A percentile compares a stretch with the other conserved stretches of the same genome.
phyloP scores from a whole-genome alignment of 2,113 vertebrate genomes.

The Odobenus rosmarus region DNA sequence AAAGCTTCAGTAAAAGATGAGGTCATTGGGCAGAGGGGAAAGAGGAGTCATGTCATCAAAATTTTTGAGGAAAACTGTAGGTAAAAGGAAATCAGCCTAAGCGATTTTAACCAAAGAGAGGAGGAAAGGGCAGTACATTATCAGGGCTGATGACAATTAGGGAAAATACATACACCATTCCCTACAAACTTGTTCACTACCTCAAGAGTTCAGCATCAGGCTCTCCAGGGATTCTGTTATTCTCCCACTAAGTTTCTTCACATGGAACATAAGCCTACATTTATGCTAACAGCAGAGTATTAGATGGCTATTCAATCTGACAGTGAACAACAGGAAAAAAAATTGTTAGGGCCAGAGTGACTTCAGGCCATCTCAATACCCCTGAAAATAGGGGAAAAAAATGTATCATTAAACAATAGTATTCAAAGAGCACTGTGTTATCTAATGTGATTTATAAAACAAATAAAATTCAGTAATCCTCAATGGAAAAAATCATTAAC shows the following conservation, averaged over 20 bases:
- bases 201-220: background rate
- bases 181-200: background rate
- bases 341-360: background rate
- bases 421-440: constrained; percentile 46
- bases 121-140: background rate
- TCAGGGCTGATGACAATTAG: background rate
- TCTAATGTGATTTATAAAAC: constrained; percentile 45
- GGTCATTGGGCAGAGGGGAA: background rate
- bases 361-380: background rate
- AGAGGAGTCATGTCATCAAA: background rate
- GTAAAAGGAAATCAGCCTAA: background rate
- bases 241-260: background rate
- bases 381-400: constrained; percentile 65
- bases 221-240: background rate
- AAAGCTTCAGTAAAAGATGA: constrained; percentile 43
- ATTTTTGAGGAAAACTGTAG: background rate
- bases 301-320: background rate
- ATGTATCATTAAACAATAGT: constrained; percentile 38
- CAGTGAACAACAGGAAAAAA: background rate
- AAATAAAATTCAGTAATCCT: constrained; percentile 14
- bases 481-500: constrained; percentile 3
- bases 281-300: background rate
- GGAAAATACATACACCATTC: background rate
- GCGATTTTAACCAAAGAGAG: background rate
- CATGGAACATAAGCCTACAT: background rate